These are phyloP conservation scores for Phaethornis superciliosus DNA, from an alignment of 2,113 vertebrate species.

Conservation along the genomic window DNA sequence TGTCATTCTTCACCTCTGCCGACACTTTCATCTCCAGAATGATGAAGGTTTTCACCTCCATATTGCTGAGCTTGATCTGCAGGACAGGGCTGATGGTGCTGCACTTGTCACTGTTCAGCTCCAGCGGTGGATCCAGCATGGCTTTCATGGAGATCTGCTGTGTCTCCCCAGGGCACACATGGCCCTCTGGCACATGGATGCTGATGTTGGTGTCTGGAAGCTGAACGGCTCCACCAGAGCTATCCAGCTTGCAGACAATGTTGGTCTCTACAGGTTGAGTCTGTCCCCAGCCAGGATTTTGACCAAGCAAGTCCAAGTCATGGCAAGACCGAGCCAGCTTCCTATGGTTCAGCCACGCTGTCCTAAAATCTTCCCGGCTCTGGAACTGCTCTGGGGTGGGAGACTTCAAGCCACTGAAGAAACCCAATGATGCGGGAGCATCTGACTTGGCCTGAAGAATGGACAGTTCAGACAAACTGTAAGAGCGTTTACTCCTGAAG, in stretches of 20 bases:
- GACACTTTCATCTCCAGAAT: slow-evolving; percentile 92
- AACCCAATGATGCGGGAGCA: slow-evolving; percentile 56
- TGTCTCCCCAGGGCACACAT: slow-evolving; percentile 84
- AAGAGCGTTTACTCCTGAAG: slow-evolving; percentile 94
- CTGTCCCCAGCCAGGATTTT: slow-evolving; percentile 96
- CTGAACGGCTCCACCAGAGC: slow-evolving; percentile 89
- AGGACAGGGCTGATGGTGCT: slow-evolving; percentile 92
- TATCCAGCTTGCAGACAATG: slow-evolving; percentile 91
- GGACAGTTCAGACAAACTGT: slow-evolving; percentile 94
- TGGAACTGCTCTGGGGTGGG: slow-evolving; percentile 94
- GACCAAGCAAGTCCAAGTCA: slow-evolving; percentile 90
- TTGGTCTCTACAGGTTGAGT: slow-evolving; percentile 94
- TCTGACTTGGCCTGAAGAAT: slow-evolving; percentile 87
- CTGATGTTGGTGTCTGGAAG: slow-evolving; percentile 92
- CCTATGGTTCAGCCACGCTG: slow-evolving; percentile 93
- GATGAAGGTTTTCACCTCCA: slow-evolving; percentile 87
- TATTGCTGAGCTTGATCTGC: slow-evolving; percentile 93
- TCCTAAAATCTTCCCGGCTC: slow-evolving; percentile 93
- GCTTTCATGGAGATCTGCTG: slow-evolving; percentile 95
- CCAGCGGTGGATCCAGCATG: slow-evolving; percentile 89
- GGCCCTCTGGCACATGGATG: slow-evolving; percentile 89
- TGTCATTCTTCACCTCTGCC: slow-evolving; percentile 84
- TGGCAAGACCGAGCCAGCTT: slow-evolving; percentile 96
- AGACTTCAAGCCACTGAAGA: slow-evolving; percentile 88
- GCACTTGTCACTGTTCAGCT: slow-evolving; percentile 91